Conservation (phyloP, 2,113 vertebrate species). For the Cnemophilus loriae region DNA sequence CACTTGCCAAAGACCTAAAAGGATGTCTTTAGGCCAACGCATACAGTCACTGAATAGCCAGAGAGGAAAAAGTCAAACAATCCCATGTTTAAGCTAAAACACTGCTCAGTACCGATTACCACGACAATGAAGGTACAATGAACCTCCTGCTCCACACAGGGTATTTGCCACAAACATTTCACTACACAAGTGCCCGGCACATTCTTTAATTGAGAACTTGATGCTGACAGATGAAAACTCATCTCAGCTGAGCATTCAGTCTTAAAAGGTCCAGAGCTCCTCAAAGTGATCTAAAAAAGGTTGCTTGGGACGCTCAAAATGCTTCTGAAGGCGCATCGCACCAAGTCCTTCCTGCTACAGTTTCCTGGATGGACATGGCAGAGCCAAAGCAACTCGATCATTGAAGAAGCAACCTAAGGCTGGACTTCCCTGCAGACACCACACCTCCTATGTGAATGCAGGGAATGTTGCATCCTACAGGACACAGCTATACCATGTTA, state of each 20-base stretch:
- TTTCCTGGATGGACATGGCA: background rate
- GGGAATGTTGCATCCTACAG: background rate
- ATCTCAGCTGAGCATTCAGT: background rate
- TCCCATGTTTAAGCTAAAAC: background rate
- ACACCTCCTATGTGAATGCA: background rate
- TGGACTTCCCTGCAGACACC: background rate
- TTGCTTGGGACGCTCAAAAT: background rate
- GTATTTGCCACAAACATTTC: background rate
- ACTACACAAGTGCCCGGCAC: background rate
- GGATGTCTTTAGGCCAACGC: background rate
- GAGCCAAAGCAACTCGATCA: background rate
- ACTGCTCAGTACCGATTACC: background rate
- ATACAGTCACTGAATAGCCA: background rate
- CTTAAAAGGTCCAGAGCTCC: background rate
- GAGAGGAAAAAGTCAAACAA: background rate
- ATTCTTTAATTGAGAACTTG: background rate
- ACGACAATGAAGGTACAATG: background rate
- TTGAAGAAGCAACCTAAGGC: background rate
- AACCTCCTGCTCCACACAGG: background rate
- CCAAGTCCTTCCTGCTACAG: background rate
- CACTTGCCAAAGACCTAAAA: background rate
- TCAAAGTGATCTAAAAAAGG: background rate
- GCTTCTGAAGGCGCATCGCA: fast-evolving
- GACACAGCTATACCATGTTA: background rate
- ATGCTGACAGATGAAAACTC: background rate